Evolutionary conservation across 1,140 invertebrate species (phyloP).

Genomic region (Drosophila tani): DNA sequence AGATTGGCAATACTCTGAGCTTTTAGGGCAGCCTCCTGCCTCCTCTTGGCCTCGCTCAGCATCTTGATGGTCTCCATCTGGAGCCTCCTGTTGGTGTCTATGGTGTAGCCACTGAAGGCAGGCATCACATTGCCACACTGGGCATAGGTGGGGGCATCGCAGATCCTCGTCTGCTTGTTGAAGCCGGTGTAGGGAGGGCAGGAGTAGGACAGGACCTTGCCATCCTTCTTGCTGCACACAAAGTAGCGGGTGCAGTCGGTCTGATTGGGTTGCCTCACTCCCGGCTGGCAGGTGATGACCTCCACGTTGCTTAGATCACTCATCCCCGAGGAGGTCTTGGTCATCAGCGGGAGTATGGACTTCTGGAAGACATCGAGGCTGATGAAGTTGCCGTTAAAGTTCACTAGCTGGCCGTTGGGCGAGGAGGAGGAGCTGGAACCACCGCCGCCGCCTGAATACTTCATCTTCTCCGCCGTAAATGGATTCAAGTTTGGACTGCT

Average conservation of each 20-base stretch:
- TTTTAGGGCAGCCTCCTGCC: constrained; percentile 70
- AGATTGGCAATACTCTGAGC: constrained; percentile 74
- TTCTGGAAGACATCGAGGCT: constrained; percentile 78
- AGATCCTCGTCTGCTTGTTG: constrained; percentile 85
- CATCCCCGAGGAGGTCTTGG: constrained; percentile 34
- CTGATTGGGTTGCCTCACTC: constrained; percentile 85
- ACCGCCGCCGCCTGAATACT: constrained; percentile 14
- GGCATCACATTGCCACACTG: constrained; percentile 68
- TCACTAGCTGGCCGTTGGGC: constrained; percentile 63
- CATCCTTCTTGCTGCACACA: constrained; percentile 85
- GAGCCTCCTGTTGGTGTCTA: constrained; percentile 66
- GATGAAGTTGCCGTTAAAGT: constrained; percentile 82
- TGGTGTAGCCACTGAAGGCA: constrained; percentile 54
- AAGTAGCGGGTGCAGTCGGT: constrained; percentile 86
- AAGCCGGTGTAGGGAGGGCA: constrained; percentile 86
- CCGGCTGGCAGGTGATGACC: constrained; percentile 85
- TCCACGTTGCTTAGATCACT: constrained; percentile 76
- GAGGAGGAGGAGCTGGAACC: neutral
- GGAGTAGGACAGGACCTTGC: constrained; percentile 84
- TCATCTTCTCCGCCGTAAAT: constrained; percentile 20
- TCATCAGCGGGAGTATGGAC: constrained; percentile 74
- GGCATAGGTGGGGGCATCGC: constrained; percentile 84
- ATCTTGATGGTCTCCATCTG: constrained; percentile 75
- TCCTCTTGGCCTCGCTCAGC: constrained; percentile 69
- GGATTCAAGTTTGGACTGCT: constrained; percentile 23